Evolutionary conservation across 2,888 invertebrate genomes (phyloP), one percentile per base, ranked within the genome.

Genomic region (Noctuana brunneofusca): DNA sequence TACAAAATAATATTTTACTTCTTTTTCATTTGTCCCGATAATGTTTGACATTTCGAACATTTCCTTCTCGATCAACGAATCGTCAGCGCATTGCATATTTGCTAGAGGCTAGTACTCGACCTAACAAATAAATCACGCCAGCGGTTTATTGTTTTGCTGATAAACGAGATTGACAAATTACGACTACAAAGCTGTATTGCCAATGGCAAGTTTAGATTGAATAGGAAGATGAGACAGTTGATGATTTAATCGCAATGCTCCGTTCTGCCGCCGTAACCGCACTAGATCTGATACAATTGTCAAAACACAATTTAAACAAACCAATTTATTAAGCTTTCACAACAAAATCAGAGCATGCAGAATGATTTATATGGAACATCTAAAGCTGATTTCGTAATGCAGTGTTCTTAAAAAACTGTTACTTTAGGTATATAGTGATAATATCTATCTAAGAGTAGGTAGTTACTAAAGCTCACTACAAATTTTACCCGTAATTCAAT

Each of bases 121-220:
- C 14, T 38, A 20, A 20, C 46, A 46, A 46, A 46, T 46, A 46
- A 46, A 20, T 46, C 46, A 12, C 46, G 46, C 20, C 12, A 46
- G 20, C 46, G 46, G 18, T 20, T 18, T 46, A 46, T 46, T 46
- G 46, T 46, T 46, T 46, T 11, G 12, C 20, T 11, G 46, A 46
- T 46, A 46, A 41, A 41, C 41, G 18, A 20, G 46, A 46, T 46
- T 20, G 46, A 46, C 20, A 46, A 46, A 46, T 41, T 12, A 20
- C 46, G 46, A 46, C 46, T 46, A 46, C 8, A 20, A 12, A 46
- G 46, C 46, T 14, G 20, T 46, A 46, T 46, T 46, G 46, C 46
- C 46, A 46, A 46, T 46, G 46, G 46, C 46, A 20, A 46, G 11
- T 20, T 46, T 20, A 9, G 20, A 41, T 41, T 8, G 41, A 41